Base-by-base conservation (phyloP, 2,888 invertebrate species). In the Loripinus fragilis region DNA sequence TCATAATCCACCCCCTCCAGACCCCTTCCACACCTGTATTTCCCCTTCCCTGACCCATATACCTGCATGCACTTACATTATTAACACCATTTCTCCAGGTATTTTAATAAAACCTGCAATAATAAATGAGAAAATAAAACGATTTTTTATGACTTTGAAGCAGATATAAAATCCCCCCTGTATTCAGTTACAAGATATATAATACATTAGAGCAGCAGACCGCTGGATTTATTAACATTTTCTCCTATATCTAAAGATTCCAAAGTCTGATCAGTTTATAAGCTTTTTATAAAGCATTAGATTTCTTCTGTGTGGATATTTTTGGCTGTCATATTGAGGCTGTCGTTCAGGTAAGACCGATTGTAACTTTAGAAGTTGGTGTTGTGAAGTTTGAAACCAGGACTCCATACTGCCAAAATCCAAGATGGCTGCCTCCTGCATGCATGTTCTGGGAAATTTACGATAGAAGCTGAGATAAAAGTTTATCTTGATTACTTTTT, bases 301-400 rank as follows among this genome's bases (percentile, higher is more conserved):
- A 20, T 60, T 60, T 33, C 60, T 7, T 30, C 1, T 30, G 20
- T 12, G 33, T 28, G 60, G 60, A 60, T 30, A 33, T 60, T 60
- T 60, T 60, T 17, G 28, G 28, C 28, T 48, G 25, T 33, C 28
- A 33, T 60, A 28, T 60, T 33, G 17, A 30, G 60, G 8, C 33
- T 17, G 60, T 3, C 30, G 30, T 30, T 38, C 82, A 79, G 82
- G 82, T 82, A 82, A 77, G 74, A 79, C 79, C 69, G 74, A 74
- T 65, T 82, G 82, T 79, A 82, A 82, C 45, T 76, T 74, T 74
- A 82, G 68, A 82, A 74, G 66, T 41, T 20, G 30, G 33, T 82
- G 82, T 82, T 82, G 74, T 82, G 82, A 77, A 82, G 71, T 82
- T 77, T 82, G 82, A 82, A 82, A 82, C 82, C 82, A 55, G 55